Evolutionary conservation across 2,797 vertebrate species (phyloP).

Genomic region (Phalloptychus januarius): DNA sequence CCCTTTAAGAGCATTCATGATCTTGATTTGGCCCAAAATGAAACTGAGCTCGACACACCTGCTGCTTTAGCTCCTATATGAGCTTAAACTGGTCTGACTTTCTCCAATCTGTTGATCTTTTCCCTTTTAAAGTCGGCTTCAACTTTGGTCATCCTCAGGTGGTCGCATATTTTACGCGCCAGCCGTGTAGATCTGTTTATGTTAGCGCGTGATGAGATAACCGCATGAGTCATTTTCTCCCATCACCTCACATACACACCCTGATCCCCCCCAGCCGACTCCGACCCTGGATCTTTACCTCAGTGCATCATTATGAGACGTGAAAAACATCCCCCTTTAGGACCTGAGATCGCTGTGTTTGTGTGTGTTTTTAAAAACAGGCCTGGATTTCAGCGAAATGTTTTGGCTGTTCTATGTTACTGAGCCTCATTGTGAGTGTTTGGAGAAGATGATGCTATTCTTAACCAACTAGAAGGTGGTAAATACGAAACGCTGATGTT

Average conservation of each 20-base stretch:
- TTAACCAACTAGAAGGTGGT: constrained; percentile 25
- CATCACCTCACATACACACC: constrained; percentile 2
- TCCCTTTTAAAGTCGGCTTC: constrained; percentile 22
- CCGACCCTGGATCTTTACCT: constrained; percentile 46
- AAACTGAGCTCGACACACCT: too few species aligned
- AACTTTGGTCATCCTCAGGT: constrained; percentile 22
- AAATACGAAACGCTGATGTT: constrained; percentile 64
- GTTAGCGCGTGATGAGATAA: constrained; percentile 21
- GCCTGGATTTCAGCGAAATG: constrained; percentile 45
- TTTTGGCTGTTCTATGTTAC: constrained; percentile 35
- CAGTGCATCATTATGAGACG: constrained; percentile 48
- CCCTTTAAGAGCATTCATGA: too few species aligned
- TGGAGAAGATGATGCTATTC: constrained; percentile 44
- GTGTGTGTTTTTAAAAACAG: background rate
- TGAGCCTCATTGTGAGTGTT: constrained; percentile 36
- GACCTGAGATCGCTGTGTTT: constrained; percentile 39
- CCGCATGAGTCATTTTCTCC: constrained; percentile 41
- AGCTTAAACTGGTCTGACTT: background rate
- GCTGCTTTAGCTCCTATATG: too few species aligned
- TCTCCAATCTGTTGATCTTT: background rate
- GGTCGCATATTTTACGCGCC: constrained; percentile 41
- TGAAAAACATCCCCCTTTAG: constrained; percentile 29
- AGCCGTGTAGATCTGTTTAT: constrained; percentile 26
- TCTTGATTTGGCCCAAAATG: too few species aligned
- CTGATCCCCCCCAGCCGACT: constrained; percentile 16